A percentile compares a stretch with the other conserved stretches of the same genome.
phyloP scores from a whole-genome alignment of 2,888 invertebrate species.

The Cephonodes hylas region DNA sequence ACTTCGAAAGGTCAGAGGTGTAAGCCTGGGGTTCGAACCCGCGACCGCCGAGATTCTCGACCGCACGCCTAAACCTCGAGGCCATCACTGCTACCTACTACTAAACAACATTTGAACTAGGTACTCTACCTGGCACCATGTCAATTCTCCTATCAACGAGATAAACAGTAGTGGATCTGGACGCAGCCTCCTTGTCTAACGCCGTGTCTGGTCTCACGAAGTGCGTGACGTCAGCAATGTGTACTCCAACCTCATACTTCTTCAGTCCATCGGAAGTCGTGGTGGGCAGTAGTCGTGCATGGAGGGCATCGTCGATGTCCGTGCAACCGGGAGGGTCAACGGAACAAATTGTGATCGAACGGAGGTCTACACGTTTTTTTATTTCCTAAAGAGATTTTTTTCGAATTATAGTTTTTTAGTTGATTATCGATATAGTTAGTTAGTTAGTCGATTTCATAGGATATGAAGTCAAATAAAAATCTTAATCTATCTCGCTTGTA shows the following conservation, averaged over 20 bases:
- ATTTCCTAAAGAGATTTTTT: conserved; percentile 84
- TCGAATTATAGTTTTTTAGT: too few relatives aligned
- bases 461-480: too few relatives aligned
- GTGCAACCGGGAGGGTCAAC: conserved; percentile 99
- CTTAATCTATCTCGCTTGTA: too few relatives aligned
- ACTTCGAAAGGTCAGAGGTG: too few relatives aligned
- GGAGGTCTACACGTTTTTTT: conserved; percentile 89
- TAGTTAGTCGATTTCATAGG: too few relatives aligned
- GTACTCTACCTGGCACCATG: conserved; percentile 86
- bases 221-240: conserved; percentile 99
- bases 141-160: conserved; percentile 95
- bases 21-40: too few relatives aligned
- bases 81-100: too few relatives aligned
- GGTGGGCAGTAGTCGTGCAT: conserved; percentile 88
- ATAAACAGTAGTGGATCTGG: conserved; percentile 98
- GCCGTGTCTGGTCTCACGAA: conserved; percentile 97
- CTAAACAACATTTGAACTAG: neutral
- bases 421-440: too few relatives aligned
- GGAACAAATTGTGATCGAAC: conserved; percentile 93
- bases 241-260: conserved; percentile 91
- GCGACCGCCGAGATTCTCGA: too few relatives aligned
- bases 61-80: too few relatives aligned
- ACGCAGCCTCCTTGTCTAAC: conserved; percentile 94
- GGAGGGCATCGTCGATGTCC: conserved; percentile 99
- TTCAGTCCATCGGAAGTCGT: conserved; percentile 52